Evolutionary conservation across 2,888 invertebrate species (phyloP).

Genomic region (Dugesia japonica): DNA sequence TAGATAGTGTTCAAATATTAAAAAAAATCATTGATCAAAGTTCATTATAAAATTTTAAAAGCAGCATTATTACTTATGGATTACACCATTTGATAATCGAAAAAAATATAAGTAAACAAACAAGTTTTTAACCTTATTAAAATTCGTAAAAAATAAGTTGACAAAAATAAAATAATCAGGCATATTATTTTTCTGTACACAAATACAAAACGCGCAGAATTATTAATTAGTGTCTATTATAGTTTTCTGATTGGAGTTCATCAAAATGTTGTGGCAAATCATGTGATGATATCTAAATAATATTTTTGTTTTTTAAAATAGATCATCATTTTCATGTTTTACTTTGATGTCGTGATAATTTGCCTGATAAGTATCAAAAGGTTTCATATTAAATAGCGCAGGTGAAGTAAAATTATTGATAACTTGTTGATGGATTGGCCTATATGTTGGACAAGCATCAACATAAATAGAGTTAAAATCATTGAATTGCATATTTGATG

Average conservation of each 20-base stretch:
- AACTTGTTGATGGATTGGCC: not conserved
- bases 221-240: not conserved
- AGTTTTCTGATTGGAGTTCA: not conserved
- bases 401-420: not conserved
- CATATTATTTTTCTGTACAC: not conserved
- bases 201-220: not conserved
- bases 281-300: no score
- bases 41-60: not conserved
- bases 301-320: no score
- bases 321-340: no score
- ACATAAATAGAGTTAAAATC: not conserved
- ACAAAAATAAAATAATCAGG: slow-evolving; percentile 1
- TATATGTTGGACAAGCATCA: not conserved
- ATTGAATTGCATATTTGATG: not conserved
- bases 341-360: not conserved
- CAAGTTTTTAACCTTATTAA: not conserved
- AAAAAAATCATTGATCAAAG: slow-evolving; percentile 3
- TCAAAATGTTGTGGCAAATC: not conserved
- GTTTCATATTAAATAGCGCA: not conserved
- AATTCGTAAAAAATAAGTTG: not conserved
- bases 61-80: not conserved
- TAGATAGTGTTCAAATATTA: not conserved
- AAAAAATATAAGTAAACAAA: not conserved
- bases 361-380: not conserved
- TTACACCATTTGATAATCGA: not conserved